These are phyloP conservation scores for Idaea biselata DNA, from an alignment of 2,888 invertebrate genomes.

Conservation along the genomic window DNA sequence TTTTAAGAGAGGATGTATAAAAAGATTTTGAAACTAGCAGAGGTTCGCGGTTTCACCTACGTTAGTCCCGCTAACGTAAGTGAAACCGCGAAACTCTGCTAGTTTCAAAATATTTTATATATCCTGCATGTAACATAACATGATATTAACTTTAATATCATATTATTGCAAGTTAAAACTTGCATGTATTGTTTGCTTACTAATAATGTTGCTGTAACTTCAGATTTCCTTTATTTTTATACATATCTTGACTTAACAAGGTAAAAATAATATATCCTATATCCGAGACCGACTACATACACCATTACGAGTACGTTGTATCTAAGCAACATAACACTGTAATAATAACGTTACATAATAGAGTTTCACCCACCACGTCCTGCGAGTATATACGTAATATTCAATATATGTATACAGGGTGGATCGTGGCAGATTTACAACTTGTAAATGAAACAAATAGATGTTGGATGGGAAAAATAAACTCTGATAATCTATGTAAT, in stretches of 20 bases:
- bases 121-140: no score
- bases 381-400: slow-evolving; percentile 18
- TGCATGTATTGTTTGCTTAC: background rate
- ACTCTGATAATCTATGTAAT: no score
- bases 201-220: background rate
- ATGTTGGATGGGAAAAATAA: no score
- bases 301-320: background rate
- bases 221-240: background rate
- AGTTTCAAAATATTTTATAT: no score
- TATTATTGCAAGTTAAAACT: background rate
- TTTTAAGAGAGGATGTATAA: no score
- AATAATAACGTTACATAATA: slow-evolving; percentile 12
- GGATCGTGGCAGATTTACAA: no score
- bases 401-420: slow-evolving; percentile 23
- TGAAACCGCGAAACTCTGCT: no score
- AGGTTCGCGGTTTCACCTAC: no score
- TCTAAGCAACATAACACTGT: slow-evolving; percentile 1
- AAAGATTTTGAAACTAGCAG: no score
- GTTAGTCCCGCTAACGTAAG: no score
- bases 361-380: slow-evolving; percentile 15
- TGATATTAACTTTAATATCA: background rate
- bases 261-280: background rate
- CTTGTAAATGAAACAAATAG: no score
- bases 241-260: background rate
- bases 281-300: background rate